Evolutionary conservation across 2,797 vertebrate species (phyloP).

Genomic region (Perodicticus potto): DNA sequence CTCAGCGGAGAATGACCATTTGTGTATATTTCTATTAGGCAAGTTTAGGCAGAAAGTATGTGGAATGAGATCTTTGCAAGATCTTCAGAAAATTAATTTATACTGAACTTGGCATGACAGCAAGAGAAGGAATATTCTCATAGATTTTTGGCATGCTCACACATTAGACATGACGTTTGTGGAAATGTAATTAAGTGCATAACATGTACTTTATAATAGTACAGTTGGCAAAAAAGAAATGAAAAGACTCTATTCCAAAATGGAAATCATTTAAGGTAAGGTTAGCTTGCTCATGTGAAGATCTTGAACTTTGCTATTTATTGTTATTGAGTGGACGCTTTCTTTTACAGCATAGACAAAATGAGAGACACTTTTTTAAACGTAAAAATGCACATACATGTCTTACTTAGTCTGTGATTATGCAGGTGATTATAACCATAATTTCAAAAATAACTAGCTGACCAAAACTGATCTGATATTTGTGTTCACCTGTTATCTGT

Average conservation of each 20-base stretch:
- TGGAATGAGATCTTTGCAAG: slow-evolving; percentile 83
- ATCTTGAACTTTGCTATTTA: slow-evolving; percentile 37
- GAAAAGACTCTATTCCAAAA: slow-evolving; percentile 20
- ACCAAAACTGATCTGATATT: background rate
- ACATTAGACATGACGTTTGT: slow-evolving; percentile 84
- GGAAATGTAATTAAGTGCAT: slow-evolving; percentile 86
- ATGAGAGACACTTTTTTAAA: background rate
- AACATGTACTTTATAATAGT: slow-evolving; percentile 80
- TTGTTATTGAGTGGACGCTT: slow-evolving; percentile 30
- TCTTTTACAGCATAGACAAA: background rate
- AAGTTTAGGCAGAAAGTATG: slow-evolving; percentile 66
- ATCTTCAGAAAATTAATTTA: slow-evolving; percentile 82
- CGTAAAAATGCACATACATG: background rate
- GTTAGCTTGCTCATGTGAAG: background rate
- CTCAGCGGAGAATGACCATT: slow-evolving; percentile 32
- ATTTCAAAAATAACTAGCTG: background rate
- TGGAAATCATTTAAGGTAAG: slow-evolving; percentile 58
- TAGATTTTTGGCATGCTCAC: slow-evolving; percentile 81
- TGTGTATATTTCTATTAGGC: slow-evolving; percentile 54
- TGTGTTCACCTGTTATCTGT: background rate
- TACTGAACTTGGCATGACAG: slow-evolving; percentile 79
- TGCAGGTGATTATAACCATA: background rate
- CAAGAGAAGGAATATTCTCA: slow-evolving; percentile 80
- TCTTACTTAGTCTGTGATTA: background rate
- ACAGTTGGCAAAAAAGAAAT: slow-evolving; percentile 46